Evolutionary conservation across 2,888 invertebrate genomes (phyloP).

Genomic region (Epistrophella euchroma): DNA sequence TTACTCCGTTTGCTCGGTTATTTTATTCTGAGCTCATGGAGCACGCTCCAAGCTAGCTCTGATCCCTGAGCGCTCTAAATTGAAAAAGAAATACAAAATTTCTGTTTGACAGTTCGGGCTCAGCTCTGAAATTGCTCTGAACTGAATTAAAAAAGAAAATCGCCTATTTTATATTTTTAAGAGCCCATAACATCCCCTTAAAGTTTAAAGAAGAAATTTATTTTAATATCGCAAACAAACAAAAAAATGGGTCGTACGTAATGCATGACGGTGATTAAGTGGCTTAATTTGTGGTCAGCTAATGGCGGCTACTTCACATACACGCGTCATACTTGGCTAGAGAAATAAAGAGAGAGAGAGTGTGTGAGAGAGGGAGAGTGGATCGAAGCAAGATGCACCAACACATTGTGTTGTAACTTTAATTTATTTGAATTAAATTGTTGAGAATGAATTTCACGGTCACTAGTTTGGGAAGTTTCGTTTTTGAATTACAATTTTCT

Average conservation of each 20-base stretch:
- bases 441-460: slow-evolving; percentile 69
- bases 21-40: too few relatives aligned
- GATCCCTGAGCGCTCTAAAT: too few relatives aligned
- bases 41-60: too few relatives aligned
- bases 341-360: neutral
- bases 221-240: neutral
- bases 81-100: too few relatives aligned
- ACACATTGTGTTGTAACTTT: slow-evolving; percentile 42
- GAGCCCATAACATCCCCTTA: neutral
- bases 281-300: slow-evolving; percentile 72
- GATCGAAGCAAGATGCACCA: neutral
- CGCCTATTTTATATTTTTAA: neutral
- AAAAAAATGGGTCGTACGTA: slow-evolving; percentile 52
- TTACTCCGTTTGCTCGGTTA: too few relatives aligned
- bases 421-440: slow-evolving; percentile 55
- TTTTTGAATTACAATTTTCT: slow-evolving; percentile 56
- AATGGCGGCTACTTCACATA: slow-evolving; percentile 56
- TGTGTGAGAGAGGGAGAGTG: neutral
- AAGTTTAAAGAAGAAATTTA: neutral
- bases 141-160: too few relatives aligned
- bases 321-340: slow-evolving; percentile 24
- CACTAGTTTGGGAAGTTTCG: slow-evolving; percentile 62
- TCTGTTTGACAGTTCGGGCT: too few relatives aligned
- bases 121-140: too few relatives aligned
- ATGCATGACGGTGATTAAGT: slow-evolving; percentile 67